phyloP scores from a whole-genome alignment of 2,797 vertebrate species.

The Cryptoblepharus egeriae region DNA sequence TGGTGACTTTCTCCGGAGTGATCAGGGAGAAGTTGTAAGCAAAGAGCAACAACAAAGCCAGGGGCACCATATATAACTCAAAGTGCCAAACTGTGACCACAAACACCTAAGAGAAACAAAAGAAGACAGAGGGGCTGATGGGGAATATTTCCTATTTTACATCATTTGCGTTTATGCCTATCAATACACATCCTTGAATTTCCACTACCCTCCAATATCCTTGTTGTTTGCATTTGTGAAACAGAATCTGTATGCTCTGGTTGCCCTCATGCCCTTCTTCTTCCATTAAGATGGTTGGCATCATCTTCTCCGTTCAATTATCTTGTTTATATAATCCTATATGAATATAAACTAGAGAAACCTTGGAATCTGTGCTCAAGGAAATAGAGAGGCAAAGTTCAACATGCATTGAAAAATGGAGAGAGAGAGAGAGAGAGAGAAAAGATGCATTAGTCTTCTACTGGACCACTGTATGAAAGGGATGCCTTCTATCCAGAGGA shows the following conservation, averaged over 20 bases:
- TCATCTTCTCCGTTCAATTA: conserved; percentile 1
- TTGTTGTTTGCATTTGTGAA: conserved; percentile 5
- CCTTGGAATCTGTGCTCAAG: not conserved
- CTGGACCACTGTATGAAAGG: not conserved
- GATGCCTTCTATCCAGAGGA: not conserved
- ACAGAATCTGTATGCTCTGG: conserved; percentile 3
- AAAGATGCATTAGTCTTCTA: not conserved
- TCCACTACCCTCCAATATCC: conserved; percentile 15
- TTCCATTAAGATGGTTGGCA: conserved; percentile 34
- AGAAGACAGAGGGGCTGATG: not conserved
- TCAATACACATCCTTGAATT: conserved; percentile 32
- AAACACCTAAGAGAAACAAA: conserved; percentile 85
- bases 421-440: not conserved
- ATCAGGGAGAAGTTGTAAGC: conserved; percentile 89
- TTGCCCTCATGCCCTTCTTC: not conserved
- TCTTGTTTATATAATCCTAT: not conserved
- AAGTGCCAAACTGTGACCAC: conserved; percentile 91
- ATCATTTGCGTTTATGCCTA: not conserved
- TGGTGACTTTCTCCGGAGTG: conserved; percentile 77
- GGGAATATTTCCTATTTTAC: not conserved
- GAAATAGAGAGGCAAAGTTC: not conserved
- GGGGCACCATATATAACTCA: conserved; percentile 96
- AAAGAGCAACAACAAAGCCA: conserved; percentile 90
- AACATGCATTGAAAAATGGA: not conserved
- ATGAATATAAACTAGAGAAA: not conserved